Evolutionary conservation across 1,140 invertebrate genomes (phyloP).

Genomic region (Melanaphis sacchari): DNA sequence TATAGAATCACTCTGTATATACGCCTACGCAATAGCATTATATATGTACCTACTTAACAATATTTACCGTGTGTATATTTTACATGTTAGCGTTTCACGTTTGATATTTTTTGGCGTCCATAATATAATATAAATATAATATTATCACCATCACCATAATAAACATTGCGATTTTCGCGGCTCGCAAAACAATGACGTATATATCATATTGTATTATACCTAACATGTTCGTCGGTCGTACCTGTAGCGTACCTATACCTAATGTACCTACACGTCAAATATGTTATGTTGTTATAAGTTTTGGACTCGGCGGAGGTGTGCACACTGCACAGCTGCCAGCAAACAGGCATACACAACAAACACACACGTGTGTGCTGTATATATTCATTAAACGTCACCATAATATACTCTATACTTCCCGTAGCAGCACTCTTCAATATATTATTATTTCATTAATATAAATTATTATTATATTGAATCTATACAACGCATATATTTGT

Average conservation of each 20-base stretch:
- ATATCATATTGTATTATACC: not conserved
- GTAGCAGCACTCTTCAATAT: not conserved
- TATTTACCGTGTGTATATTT: not conserved
- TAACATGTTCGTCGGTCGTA: not conserved
- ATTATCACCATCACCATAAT: not conserved
- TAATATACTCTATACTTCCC: not conserved
- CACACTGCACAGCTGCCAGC: not conserved
- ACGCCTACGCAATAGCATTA: not conserved
- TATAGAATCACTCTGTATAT: not conserved
- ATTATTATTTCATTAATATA: no score
- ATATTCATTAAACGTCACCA: not conserved
- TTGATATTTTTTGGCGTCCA: not conserved
- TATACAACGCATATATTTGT: no score
- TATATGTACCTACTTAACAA: not conserved
- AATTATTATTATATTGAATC: no score
- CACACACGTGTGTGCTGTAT: not conserved
- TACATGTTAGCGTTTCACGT: not conserved
- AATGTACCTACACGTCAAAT: not conserved
- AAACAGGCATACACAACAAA: not conserved
- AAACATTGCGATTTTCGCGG: not conserved
- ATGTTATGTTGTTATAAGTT: slow-evolving; percentile 1
- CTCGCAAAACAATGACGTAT: not conserved
- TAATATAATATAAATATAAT: not conserved
- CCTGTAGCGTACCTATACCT: not conserved
- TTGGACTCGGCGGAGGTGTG: not conserved